A percentile compares a stretch with the other conserved stretches of the same genome.
These are phyloP conservation scores for Psilopsiagon aurifrons DNA, from an alignment of 2,113 vertebrate genomes.

Conservation along the genomic window DNA sequence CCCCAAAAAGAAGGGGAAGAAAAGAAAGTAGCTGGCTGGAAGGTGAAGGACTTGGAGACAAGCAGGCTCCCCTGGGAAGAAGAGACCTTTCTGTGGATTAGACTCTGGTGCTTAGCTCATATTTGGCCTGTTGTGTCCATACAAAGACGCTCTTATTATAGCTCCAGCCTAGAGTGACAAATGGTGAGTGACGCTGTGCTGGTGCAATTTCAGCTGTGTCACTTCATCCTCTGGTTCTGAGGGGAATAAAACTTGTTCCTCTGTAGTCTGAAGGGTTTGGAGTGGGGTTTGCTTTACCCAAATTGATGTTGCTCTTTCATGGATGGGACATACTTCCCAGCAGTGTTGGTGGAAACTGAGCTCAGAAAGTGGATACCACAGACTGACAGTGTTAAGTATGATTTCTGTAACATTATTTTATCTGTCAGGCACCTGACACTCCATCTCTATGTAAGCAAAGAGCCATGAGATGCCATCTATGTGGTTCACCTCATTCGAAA, in stretches of 20 bases:
- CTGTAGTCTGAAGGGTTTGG: background rate
- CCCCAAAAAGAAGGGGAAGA: slow-evolving; percentile 76
- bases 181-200: background rate
- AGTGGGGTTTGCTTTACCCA: background rate
- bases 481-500: background rate
- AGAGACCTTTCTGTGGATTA: background rate
- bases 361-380: background rate
- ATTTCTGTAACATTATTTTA: background rate
- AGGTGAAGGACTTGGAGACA: background rate
- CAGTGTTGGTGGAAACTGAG: background rate
- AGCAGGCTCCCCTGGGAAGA: accelerated
- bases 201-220: background rate
- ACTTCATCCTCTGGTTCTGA: background rate
- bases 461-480: background rate
- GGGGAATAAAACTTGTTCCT: background rate
- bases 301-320: accelerated
- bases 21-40: slow-evolving; percentile 38
- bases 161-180: background rate
- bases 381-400: background rate
- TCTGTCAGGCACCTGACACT: background rate
- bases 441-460: background rate
- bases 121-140: background rate
- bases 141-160: background rate
- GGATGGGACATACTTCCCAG: background rate
- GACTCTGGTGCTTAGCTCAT: background rate